Evolutionary conservation across 2,888 invertebrate species (phyloP).

Genomic region (Galeruca laticollis): DNA sequence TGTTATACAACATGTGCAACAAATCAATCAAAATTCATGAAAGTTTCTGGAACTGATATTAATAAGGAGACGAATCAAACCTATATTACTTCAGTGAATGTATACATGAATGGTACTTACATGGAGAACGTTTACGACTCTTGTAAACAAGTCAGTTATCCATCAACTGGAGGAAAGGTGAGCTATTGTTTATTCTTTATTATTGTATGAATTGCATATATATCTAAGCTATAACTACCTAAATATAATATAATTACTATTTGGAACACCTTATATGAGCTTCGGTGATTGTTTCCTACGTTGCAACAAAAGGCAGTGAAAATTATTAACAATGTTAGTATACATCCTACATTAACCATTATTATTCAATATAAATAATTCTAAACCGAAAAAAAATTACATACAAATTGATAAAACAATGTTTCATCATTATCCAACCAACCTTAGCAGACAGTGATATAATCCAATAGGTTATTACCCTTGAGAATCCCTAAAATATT

Average conservation of each 20-base stretch:
- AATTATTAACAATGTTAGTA: too few species aligned
- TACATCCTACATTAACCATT: too few species aligned
- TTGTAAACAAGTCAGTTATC: constrained; percentile 81
- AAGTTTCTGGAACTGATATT: constrained; percentile 68
- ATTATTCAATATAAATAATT: too few species aligned
- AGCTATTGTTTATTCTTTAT: neutral
- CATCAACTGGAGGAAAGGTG: constrained; percentile 68
- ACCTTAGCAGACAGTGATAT: neutral
- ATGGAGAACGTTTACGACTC: constrained; percentile 82
- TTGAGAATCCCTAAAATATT: neutral
- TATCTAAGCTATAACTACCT: too few species aligned
- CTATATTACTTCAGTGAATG: constrained; percentile 74
- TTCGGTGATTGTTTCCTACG: too few species aligned
- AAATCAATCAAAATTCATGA: constrained; percentile 80
- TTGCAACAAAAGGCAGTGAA: too few species aligned
- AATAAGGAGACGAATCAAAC: constrained; percentile 49
- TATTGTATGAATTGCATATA: too few species aligned
- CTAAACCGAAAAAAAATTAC: neutral
- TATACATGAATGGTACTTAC: constrained; percentile 79
- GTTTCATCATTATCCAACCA: neutral
- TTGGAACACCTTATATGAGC: too few species aligned
- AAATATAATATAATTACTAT: too few species aligned
- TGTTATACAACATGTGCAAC: constrained; percentile 89
- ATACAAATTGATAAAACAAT: neutral
- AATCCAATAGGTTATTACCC: constrained; percentile 4